Evolutionary conservation across 1,140 invertebrate species (phyloP).

Genomic region (Aphis gossypii): DNA sequence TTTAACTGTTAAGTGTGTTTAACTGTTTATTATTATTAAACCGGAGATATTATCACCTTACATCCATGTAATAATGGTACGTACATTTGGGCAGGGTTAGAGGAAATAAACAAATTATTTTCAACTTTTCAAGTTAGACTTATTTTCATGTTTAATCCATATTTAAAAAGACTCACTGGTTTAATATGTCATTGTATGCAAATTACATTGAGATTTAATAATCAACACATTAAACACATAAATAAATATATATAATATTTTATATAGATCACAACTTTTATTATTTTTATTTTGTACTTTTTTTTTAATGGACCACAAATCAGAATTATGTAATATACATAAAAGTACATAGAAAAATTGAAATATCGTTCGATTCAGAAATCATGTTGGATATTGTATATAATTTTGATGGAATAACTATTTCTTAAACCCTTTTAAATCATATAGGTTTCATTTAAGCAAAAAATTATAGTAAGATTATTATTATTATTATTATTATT

Average conservation of each 20-base stretch:
- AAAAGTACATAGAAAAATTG: conserved; percentile 43
- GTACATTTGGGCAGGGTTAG: conserved; percentile 49
- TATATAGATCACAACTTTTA: conserved; percentile 38
- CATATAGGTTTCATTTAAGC: conserved; percentile 41
- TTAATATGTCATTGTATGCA: background rate
- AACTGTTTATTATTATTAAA: conserved; percentile 52
- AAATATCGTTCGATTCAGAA: background rate
- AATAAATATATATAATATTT: conserved; percentile 27
- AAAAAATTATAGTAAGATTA: conserved; percentile 43
- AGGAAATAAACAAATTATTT: conserved; percentile 35
- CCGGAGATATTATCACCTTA: conserved; percentile 30
- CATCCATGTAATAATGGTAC: background rate
- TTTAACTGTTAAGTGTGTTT: conserved; percentile 56
- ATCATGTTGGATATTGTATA: conserved; percentile 43
- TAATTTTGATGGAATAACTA: conserved; percentile 31
- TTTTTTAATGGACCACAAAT: conserved; percentile 25
- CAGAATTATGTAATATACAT: conserved; percentile 33
- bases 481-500: conserved; percentile 34
- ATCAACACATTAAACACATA: conserved; percentile 14
- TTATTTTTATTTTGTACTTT: conserved; percentile 35
- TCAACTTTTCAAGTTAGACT: conserved; percentile 12
- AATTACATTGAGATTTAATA: conserved; percentile 27
- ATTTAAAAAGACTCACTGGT: background rate
- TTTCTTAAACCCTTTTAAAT: conserved; percentile 51
- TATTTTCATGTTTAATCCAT: background rate